Conservation (phyloP, 2,113 vertebrate species). For the Symphodus melops region DNA sequence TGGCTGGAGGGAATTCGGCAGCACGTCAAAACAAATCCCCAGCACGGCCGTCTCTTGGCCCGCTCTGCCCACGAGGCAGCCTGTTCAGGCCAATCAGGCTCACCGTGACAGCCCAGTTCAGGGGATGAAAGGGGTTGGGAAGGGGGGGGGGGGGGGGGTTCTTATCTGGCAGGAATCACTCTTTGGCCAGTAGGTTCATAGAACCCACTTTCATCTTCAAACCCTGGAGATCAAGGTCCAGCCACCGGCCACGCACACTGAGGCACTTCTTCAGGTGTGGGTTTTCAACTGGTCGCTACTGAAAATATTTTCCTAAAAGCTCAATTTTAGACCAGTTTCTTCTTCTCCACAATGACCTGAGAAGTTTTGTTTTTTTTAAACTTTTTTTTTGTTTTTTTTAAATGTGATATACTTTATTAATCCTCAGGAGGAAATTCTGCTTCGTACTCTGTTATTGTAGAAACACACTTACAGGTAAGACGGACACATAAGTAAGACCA, state of each 20-base stretch:
- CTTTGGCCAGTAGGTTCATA: slow-evolving; percentile 77
- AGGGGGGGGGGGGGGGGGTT: slow-evolving; percentile 60
- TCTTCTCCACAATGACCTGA: neutral
- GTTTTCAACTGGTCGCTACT: slow-evolving; percentile 49
- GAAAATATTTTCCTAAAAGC: slow-evolving; percentile 40
- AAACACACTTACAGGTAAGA: too few relatives aligned
- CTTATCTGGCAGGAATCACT: slow-evolving; percentile 81
- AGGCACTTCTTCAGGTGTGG: slow-evolving; percentile 75
- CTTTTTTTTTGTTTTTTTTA: too few relatives aligned
- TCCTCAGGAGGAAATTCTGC: too few relatives aligned
- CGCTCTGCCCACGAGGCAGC: slow-evolving; percentile 60
- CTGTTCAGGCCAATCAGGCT: slow-evolving; percentile 72
- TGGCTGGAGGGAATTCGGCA: slow-evolving; percentile 48
- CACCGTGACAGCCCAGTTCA: slow-evolving; percentile 70
- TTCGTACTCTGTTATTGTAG: too few relatives aligned
- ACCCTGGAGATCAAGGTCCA: slow-evolving; percentile 82
- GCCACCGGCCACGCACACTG: slow-evolving; percentile 74
- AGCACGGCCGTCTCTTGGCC: slow-evolving; percentile 51
- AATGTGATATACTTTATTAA: too few relatives aligned
- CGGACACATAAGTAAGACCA: too few relatives aligned
- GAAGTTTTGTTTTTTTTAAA: too few relatives aligned
- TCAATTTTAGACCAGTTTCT: neutral
- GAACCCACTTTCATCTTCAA: slow-evolving; percentile 85
- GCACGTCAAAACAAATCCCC: slow-evolving; percentile 74
- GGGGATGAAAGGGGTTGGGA: too few relatives aligned